Evolutionary conservation across 2,888 invertebrate species (phyloP).

Genomic region (Crioceris asparagi): DNA sequence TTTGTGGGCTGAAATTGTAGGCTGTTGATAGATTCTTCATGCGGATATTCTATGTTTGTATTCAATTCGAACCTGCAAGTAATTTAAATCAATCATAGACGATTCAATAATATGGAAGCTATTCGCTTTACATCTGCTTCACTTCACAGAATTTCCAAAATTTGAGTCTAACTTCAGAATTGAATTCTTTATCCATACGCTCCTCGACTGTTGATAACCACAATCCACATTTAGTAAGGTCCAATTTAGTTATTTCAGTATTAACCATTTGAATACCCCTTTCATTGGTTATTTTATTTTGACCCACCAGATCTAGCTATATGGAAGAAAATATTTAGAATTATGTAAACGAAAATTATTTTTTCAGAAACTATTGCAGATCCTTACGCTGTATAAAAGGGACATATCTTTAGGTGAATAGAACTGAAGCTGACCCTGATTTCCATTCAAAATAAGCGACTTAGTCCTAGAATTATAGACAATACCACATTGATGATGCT

Average conservation of each 20-base stretch:
- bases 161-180: slow-evolving; percentile 57
- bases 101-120: not conserved
- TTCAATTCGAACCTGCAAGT: slow-evolving; percentile 52
- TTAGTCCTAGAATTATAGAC: slow-evolving; percentile 52
- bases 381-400: slow-evolving; percentile 62
- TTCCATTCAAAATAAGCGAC: slow-evolving; percentile 59
- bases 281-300: slow-evolving; percentile 59
- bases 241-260: slow-evolving; percentile 54
- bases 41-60: slow-evolving; percentile 63
- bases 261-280: slow-evolving; percentile 48
- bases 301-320: slow-evolving; percentile 59
- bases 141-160: slow-evolving; percentile 58
- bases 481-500: slow-evolving; percentile 47
- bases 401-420: slow-evolving; percentile 53
- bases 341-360: not conserved
- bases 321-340: slow-evolving; percentile 12
- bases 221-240: slow-evolving; percentile 50
- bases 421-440: slow-evolving; percentile 65
- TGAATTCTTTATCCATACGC: slow-evolving; percentile 43
- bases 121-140: slow-evolving; percentile 46
- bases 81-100: not conserved
- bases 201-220: slow-evolving; percentile 69
- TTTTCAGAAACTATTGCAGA: slow-evolving; percentile 14
- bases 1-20: slow-evolving; percentile 49
- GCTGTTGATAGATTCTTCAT: slow-evolving; percentile 48